phyloP scores from a whole-genome alignment of 2,113 vertebrate species.

The Ptyas mucosa region DNA sequence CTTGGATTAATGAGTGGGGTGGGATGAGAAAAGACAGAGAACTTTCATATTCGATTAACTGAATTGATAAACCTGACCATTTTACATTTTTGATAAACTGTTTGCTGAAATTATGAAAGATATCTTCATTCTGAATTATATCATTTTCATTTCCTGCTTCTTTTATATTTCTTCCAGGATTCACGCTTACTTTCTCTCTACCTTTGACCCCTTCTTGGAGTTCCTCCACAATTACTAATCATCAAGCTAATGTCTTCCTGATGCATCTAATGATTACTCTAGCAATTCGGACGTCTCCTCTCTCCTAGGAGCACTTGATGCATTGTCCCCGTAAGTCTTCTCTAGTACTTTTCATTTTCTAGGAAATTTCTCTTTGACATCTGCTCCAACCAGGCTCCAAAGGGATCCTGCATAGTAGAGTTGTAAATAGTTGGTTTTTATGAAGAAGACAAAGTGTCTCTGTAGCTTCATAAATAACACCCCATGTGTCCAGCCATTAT shows the following conservation, averaged over 20 bases:
- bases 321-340: conserved; percentile 17
- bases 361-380: conserved; percentile 40
- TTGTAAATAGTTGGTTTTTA: conserved; percentile 46
- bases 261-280: neutral
- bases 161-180: neutral
- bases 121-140: neutral
- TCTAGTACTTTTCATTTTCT: conserved; percentile 21
- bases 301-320: conserved; percentile 5
- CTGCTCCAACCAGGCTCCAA: conserved; percentile 36
- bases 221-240: neutral
- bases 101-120: neutral
- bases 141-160: neutral
- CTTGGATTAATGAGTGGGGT: neutral
- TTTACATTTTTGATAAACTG: neutral
- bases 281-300: conserved; percentile 2
- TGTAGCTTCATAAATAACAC: conserved; percentile 38
- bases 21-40: neutral
- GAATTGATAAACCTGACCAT: neutral
- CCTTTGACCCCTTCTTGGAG: neutral
- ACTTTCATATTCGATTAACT: neutral
- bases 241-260: conserved; percentile 8
- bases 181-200: neutral
- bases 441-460: conserved; percentile 42
- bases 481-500: conserved; percentile 40
- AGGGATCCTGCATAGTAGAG: conserved; percentile 35